Percentiles rank a stretch among this genome's conserved stretches.
Evolutionary conservation across 2,888 invertebrate species (phyloP).

Genomic region (Troides oblongomaculatus): DNA sequence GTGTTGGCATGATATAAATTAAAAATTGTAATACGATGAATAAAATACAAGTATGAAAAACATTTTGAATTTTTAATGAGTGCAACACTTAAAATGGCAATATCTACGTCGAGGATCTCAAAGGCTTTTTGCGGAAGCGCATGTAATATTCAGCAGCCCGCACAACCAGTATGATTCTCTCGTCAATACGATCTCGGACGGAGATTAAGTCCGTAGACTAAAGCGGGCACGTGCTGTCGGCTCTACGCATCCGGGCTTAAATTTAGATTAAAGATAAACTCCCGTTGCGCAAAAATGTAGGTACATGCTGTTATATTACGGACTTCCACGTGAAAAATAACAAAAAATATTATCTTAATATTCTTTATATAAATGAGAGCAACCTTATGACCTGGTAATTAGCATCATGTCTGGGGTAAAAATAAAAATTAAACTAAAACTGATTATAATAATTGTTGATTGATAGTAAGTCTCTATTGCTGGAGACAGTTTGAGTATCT

Average conservation of each 20-base stretch:
- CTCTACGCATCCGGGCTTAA: constrained; percentile 26
- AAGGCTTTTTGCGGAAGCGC: constrained; percentile 38
- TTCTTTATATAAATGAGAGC: too few species aligned
- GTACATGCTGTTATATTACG: too few species aligned
- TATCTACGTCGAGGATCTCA: constrained; percentile 41
- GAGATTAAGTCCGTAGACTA: constrained; percentile 41
- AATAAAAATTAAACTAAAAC: too few species aligned
- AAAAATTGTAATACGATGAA: constrained; percentile 28
- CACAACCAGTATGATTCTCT: constrained; percentile 45
- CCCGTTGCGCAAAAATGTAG: neutral
- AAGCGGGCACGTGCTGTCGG: constrained; percentile 44
- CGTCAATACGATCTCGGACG: constrained; percentile 40
- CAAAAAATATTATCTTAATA: too few species aligned
- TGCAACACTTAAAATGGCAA: constrained; percentile 36
- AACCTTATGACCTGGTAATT: too few species aligned
- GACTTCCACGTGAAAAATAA: too few species aligned
- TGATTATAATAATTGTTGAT: too few species aligned
- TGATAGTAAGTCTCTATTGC: too few species aligned
- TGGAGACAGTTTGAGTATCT: too few species aligned
- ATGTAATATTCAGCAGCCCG: constrained; percentile 45
- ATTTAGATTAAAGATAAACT: constrained; percentile 27
- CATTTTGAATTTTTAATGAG: constrained; percentile 33
- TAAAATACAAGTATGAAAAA: constrained; percentile 30
- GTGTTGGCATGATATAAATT: constrained; percentile 33
- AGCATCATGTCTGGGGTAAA: too few species aligned